phyloP scores from a whole-genome alignment of 2,888 invertebrate genomes.

The Rhagophthalmus giganteus region DNA sequence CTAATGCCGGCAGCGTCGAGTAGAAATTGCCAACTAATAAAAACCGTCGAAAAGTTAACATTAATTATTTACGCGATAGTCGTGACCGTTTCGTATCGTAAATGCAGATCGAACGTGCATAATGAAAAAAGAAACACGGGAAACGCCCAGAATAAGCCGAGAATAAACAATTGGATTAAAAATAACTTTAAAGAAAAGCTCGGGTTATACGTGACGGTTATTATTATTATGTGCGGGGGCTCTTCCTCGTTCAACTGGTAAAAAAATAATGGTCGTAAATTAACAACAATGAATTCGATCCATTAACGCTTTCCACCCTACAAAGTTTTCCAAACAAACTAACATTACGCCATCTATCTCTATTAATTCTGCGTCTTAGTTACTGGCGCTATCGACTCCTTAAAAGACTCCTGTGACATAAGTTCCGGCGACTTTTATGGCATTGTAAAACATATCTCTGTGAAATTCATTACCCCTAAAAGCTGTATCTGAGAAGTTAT shows the following conservation, averaged over 20 bases:
- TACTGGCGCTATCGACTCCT: conserved; percentile 36
- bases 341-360: conserved; percentile 41
- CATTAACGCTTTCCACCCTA: conserved; percentile 41
- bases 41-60: too few species aligned
- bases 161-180: too few species aligned
- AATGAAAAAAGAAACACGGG: too few species aligned
- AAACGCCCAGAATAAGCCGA: too few species aligned
- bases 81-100: too few species aligned
- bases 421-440: conserved; percentile 43
- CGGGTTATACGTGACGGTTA: too few species aligned
- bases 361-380: conserved; percentile 45
- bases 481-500: conserved; percentile 23
- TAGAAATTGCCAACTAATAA: too few species aligned
- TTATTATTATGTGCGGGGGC: too few species aligned
- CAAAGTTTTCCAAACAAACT: too few species aligned
- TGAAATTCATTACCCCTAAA: conserved; percentile 44
- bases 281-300: conserved; percentile 41
- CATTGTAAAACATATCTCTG: conserved; percentile 45
- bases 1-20: neutral
- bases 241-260: neutral
- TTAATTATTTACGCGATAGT: too few species aligned
- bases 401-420: conserved; percentile 22
- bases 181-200: too few species aligned
- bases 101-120: too few species aligned
- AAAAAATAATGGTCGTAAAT: conserved; percentile 18